Conservation (phyloP, 2,888 invertebrate species). For the Crioceris asparagi region DNA sequence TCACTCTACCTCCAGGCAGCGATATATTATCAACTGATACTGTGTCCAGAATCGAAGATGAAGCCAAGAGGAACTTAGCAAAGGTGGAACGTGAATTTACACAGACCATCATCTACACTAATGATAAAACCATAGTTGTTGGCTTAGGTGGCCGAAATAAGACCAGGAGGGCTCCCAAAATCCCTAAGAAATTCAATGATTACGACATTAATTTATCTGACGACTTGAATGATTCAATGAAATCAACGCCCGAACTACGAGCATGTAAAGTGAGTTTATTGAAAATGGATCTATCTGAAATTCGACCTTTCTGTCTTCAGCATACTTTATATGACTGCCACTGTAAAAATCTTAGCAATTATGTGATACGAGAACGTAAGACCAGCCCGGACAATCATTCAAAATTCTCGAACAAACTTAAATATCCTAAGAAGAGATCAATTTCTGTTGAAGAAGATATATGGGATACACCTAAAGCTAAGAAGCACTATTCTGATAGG, state of each 20-base stretch:
- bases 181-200: slow-evolving; percentile 51
- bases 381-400: too few relatives aligned
- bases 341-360: slow-evolving; percentile 41
- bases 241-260: too few relatives aligned
- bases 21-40: slow-evolving; percentile 31
- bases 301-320: slow-evolving; percentile 55
- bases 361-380: too few relatives aligned
- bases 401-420: too few relatives aligned
- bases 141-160: slow-evolving; percentile 42
- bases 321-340: slow-evolving; percentile 57
- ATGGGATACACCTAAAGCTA: slow-evolving; percentile 3
- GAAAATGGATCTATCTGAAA: slow-evolving; percentile 25
- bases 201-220: too few relatives aligned
- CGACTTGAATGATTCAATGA: too few relatives aligned
- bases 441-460: slow-evolving; percentile 10
- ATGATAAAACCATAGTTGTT: slow-evolving; percentile 53
- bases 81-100: slow-evolving; percentile 61
- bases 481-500: slow-evolving; percentile 13
- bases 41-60: slow-evolving; percentile 38
- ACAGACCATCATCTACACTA: slow-evolving; percentile 56
- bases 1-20: slow-evolving; percentile 27
- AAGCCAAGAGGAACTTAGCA: slow-evolving; percentile 46
- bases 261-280: slow-evolving; percentile 16
- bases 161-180: slow-evolving; percentile 46
- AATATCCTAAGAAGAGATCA: slow-evolving; percentile 16